Percentiles rank a stretch among this genome's conserved stretches.
These are phyloP conservation scores for Onychomys torridus DNA, from an alignment of 2,797 vertebrate species.

Conservation along the genomic window DNA sequence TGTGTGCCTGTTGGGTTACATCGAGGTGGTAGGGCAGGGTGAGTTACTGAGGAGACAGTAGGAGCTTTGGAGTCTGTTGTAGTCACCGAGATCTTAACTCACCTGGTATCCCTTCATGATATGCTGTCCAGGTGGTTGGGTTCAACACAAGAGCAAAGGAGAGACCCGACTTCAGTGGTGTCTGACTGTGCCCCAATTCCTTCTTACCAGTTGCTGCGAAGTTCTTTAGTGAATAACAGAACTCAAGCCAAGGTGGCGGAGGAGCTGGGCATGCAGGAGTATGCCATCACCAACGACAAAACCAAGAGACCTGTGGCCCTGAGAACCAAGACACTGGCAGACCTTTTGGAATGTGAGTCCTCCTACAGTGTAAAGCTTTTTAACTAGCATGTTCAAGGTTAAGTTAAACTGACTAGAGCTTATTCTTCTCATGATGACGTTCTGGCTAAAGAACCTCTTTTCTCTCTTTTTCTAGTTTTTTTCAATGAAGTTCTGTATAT, in stretches of 20 bases:
- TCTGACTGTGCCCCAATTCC: conserved; percentile 47
- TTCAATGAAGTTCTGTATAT: neutral
- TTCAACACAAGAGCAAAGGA: neutral
- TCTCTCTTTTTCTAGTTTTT: neutral
- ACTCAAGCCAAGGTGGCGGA: conserved; percentile 99
- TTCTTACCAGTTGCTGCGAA: conserved; percentile 92
- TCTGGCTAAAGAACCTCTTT: neutral
- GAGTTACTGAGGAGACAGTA: neutral
- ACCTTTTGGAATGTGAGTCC: conserved; percentile 96
- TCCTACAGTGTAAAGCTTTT: neutral
- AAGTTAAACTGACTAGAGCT: neutral
- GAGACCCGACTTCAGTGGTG: neutral
- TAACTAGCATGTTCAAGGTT: neutral
- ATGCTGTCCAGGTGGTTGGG: neutral
- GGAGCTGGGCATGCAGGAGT: conserved; percentile 99
- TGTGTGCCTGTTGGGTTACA: conserved; percentile 17
- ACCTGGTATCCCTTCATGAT: neutral
- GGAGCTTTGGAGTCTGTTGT: neutral
- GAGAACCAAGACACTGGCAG: conserved; percentile 97
- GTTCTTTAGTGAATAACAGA: conserved; percentile 98
- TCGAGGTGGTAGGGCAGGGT: neutral
- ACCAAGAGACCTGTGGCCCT: conserved; percentile 96
- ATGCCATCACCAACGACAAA: conserved; percentile 99
- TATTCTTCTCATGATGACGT: neutral
- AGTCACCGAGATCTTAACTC: neutral